These are phyloP conservation scores for Odocoileus hemionus DNA, from an alignment of 2,113 vertebrate genomes.

Conservation along the genomic window DNA sequence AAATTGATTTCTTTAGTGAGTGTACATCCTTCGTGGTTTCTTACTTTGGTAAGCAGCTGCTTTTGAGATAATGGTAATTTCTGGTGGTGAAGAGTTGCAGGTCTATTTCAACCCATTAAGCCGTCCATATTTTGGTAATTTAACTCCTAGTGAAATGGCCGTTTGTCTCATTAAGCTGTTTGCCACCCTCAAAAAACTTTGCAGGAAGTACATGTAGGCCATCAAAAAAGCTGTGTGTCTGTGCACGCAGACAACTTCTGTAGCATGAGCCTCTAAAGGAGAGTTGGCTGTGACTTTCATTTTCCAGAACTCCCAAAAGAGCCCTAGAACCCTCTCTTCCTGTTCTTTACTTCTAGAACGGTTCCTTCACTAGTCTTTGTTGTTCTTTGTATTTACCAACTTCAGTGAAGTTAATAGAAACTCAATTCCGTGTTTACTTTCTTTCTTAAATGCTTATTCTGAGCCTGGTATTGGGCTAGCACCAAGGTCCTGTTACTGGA, in stretches of 20 bases:
- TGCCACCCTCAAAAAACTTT: not conserved
- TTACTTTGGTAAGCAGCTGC: not conserved
- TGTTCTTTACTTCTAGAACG: not conserved
- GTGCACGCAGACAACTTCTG: not conserved
- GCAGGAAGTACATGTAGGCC: not conserved
- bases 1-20: not conserved
- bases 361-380: not conserved
- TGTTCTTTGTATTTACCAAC: not conserved
- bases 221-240: not conserved
- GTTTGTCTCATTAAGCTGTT: not conserved
- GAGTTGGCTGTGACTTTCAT: not conserved
- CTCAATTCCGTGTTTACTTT: not conserved
- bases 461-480: not conserved
- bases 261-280: accelerated
- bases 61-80: constrained; percentile 26
- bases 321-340: not conserved
- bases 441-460: not conserved
- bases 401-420: not conserved
- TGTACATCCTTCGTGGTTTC: not conserved
- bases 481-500: not conserved
- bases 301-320: not conserved
- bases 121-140: not conserved
- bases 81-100: not conserved
- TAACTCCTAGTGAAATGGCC: not conserved
- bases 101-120: not conserved